Evolutionary conservation across 1,140 invertebrate genomes (phyloP), one percentile per base, ranked within the genome.

Genomic region (Trachymyrmex cornetzi): DNA sequence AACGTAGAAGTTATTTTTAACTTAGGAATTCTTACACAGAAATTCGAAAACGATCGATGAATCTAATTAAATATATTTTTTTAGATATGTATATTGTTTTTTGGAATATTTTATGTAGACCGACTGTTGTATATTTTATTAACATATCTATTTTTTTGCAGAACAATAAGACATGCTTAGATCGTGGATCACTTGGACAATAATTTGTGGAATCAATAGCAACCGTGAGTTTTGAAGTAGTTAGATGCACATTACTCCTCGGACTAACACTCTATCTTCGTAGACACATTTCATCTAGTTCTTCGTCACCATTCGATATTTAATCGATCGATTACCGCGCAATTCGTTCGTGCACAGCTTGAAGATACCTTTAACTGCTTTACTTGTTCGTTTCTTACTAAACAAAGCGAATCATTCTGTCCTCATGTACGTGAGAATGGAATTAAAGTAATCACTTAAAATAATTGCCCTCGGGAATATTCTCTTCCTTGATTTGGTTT

Each of bases 371-470:
- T 57, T 50, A 90, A 90, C 50, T 64, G 89, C 89, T 90, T 90
- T 90, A 88, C 53, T 90, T 88, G 89, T 90, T 90, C 64, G 27
- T 90, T 72, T 61, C 27, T 85, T 89, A 88, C 88, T 90, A 82
- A 84, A 79, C 27, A 84, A 48, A 53, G n/a, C 30, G 48, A 57
- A 11, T n/a, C 11, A 27, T 16, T 19, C 34, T 22, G 16, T 30
- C 16, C 3, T 81, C 24, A 44, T 24, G 44, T 63, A 79, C 24
- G 27, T 53, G 77, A 79, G 24, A 27, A 48, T 66, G 19, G 12
- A 79, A 48, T 11, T 9, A 34, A 71, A 11, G 44, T 57, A 57
- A 57, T 80, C 3, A 24, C 7, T 34, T n/a, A 27, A 22, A 50
- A 30, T 38, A 44, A 38, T 67, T 53, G 14, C 64, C 27, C 11